Conservation (phyloP, 2,888 invertebrate species). For the Protonemura montana region DNA sequence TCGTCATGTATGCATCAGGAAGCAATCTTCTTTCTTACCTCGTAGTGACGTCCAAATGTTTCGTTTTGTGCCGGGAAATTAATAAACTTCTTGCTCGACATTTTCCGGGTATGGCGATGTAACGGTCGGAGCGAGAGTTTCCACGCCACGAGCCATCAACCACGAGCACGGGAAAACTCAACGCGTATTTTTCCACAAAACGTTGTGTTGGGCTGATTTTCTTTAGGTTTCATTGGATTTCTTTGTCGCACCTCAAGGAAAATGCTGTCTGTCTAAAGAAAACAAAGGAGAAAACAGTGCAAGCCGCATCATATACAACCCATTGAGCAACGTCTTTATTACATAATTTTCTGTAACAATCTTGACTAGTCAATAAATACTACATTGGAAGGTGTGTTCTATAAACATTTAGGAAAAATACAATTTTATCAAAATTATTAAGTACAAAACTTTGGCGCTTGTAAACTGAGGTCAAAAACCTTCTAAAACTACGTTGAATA, state of each 20-base stretch:
- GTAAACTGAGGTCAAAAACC: neutral
- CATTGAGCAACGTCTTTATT: neutral
- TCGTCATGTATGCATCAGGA: neutral
- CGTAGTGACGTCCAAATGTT: neutral
- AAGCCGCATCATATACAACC: neutral
- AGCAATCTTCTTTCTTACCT: neutral
- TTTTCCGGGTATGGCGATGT: too few relatives aligned
- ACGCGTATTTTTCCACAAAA: too few relatives aligned
- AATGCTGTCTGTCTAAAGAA: too few relatives aligned
- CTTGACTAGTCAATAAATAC: slow-evolving; percentile 1
- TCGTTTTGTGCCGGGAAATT: neutral
- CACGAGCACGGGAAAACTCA: too few relatives aligned
- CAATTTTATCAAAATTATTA: neutral
- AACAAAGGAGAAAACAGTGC: too few relatives aligned
- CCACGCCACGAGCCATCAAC: too few relatives aligned
- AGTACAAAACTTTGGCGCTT: neutral
- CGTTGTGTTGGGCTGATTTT: too few relatives aligned
- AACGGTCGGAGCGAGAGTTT: too few relatives aligned
- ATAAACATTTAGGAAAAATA: neutral
- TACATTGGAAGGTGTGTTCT: neutral
- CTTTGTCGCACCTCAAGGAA: too few relatives aligned
- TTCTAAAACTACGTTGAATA: neutral
- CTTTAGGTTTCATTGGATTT: too few relatives aligned
- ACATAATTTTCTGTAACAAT: neutral
- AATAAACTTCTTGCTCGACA: neutral